Conservation (phyloP, 2,797 vertebrate genomes). For the Lagorchestes hirsutus region DNA sequence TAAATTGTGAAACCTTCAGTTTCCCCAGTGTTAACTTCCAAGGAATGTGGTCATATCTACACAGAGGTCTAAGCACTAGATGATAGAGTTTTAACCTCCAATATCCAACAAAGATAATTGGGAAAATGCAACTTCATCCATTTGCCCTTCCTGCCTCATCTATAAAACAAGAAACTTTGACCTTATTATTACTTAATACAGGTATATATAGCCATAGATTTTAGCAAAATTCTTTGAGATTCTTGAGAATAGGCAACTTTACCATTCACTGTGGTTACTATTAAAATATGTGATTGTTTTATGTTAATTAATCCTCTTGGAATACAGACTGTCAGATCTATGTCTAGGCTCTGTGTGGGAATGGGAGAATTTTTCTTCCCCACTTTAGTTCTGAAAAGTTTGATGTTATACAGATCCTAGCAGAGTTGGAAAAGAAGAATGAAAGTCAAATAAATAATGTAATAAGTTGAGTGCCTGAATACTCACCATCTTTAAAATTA, state of each 20-base stretch:
- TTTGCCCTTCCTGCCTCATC: neutral
- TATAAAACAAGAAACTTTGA: neutral
- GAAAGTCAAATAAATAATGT: neutral
- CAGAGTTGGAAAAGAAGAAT: neutral
- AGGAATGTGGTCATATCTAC: neutral
- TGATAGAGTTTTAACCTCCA: neutral
- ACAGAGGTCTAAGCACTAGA: neutral
- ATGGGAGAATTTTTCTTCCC: neutral
- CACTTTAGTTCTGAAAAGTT: neutral
- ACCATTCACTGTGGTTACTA: neutral
- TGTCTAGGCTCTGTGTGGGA: neutral
- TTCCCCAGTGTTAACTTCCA: slow-evolving; percentile 20
- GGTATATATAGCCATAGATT: neutral
- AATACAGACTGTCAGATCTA: neutral
- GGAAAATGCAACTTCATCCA: neutral
- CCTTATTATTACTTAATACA: neutral
- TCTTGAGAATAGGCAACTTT: neutral
- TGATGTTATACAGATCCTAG: neutral
- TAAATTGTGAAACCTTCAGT: neutral
- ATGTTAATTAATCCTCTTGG: neutral
- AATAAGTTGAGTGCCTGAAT: neutral
- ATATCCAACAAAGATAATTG: neutral
- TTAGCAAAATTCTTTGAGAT: neutral
- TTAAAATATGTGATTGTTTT: neutral
- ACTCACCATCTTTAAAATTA: neutral